phyloP scores from a whole-genome alignment of 2,888 invertebrate genomes.

The Agriotes lineatus region DNA sequence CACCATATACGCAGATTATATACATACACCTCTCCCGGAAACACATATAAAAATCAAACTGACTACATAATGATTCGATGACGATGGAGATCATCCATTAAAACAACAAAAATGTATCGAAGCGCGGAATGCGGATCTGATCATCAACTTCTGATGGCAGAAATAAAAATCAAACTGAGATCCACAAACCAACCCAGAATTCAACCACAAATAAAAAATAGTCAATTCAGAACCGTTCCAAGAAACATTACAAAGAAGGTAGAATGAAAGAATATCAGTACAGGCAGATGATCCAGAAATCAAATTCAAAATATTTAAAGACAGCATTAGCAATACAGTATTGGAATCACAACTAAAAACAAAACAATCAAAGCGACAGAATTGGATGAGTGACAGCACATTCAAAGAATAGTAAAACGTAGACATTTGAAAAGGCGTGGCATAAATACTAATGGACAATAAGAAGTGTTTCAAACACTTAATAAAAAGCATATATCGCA shows the following conservation, averaged over 20 bases:
- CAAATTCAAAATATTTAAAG: not conserved
- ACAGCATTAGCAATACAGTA: not conserved
- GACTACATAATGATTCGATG: not conserved
- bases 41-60: not conserved
- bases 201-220: too few relatives aligned
- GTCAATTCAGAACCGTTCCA: too few relatives aligned
- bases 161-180: too few relatives aligned
- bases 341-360: not conserved
- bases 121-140: not conserved
- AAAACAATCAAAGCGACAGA: not conserved
- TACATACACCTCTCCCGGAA: not conserved
- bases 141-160: not conserved
- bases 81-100: not conserved
- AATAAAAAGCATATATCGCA: not conserved
- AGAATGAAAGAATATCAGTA: not conserved
- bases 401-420: not conserved
- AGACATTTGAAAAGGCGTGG: not conserved
- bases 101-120: not conserved
- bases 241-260: too few relatives aligned
- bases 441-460: not conserved
- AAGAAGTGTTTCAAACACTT: not conserved
- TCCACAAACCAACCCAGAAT: too few relatives aligned
- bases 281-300: not conserved
- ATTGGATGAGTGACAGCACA: not conserved
- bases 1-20: not conserved